Evolutionary conservation across 2,797 vertebrate genomes (phyloP).

Genomic region (Alcedo atthis): DNA sequence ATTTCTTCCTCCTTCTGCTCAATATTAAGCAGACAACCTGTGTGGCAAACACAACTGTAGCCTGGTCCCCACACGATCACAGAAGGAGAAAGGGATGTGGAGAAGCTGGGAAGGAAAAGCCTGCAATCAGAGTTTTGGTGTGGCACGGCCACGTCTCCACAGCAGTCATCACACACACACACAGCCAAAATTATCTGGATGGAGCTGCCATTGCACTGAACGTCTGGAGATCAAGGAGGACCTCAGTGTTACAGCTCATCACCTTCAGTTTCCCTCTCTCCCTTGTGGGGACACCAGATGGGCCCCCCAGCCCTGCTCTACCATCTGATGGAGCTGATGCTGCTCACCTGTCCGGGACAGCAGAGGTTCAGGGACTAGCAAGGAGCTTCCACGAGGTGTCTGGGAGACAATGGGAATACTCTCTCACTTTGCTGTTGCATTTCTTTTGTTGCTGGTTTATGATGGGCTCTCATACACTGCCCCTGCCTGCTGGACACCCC

Average conservation of each 20-base stretch:
- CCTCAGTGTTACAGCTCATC: background rate
- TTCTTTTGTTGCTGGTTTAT: background rate
- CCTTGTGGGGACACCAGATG: background rate
- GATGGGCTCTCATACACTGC: background rate
- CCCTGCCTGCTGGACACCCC: background rate
- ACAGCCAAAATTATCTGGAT: background rate
- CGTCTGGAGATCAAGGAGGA: background rate
- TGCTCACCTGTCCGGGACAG: background rate
- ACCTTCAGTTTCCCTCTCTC: background rate
- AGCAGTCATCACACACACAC: background rate
- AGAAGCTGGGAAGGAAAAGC: background rate
- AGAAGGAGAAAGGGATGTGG: background rate
- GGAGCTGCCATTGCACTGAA: background rate
- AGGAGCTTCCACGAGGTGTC: background rate
- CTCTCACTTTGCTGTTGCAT: background rate
- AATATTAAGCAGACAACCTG: background rate
- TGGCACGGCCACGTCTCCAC: rapidly evolving
- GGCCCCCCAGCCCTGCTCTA: background rate
- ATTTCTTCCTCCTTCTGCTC: background rate
- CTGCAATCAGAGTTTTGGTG: background rate
- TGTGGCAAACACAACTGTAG: background rate
- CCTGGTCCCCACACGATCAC: background rate
- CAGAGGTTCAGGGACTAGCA: background rate
- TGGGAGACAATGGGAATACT: rapidly evolving
- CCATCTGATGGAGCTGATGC: background rate